phyloP scores from a whole-genome alignment of 2,797 vertebrate genomes.

The Danionella dracula region DNA sequence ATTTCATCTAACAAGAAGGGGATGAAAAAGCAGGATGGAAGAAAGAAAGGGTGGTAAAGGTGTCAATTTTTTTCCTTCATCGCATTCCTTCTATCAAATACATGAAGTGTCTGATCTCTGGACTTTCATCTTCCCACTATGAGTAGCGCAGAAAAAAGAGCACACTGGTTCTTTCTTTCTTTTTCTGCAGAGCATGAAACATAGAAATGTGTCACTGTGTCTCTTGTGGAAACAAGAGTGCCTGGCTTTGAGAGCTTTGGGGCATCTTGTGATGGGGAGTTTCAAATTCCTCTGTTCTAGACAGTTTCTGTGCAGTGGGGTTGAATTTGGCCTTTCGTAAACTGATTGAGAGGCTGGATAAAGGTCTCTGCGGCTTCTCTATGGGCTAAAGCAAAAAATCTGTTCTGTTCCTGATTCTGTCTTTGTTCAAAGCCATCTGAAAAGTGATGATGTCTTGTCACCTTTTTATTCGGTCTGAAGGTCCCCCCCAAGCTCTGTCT shows the following conservation, averaged over 20 bases:
- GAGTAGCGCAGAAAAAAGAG: neutral
- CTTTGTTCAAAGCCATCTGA: constrained; percentile 9
- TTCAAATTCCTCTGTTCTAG: constrained; percentile 13
- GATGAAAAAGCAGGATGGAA: constrained; percentile 3
- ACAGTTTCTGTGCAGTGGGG: constrained; percentile 5
- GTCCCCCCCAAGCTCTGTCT: constrained; percentile 25
- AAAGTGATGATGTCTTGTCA: constrained; percentile 34
- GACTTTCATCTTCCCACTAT: constrained; percentile 29
- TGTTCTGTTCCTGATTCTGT: constrained; percentile 17
- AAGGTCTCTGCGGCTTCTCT: constrained; percentile 23
- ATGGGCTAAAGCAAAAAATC: constrained; percentile 27
- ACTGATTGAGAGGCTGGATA: constrained; percentile 12
- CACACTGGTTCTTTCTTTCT: neutral
- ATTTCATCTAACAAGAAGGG: constrained; percentile 3
- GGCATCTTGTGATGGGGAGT: constrained; percentile 13
- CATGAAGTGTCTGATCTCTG: constrained; percentile 27
- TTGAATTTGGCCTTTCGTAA: constrained; percentile 24
- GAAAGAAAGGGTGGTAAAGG: constrained; percentile 14
- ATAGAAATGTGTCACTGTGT: constrained; percentile 26
- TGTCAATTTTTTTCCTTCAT: constrained; percentile 1
- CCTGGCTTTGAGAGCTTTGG: constrained; percentile 21
- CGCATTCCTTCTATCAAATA: constrained; percentile 20
- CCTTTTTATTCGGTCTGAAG: constrained; percentile 29
- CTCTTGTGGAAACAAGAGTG: constrained; percentile 23
- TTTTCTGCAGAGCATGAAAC: constrained; percentile 17